Evolutionary conservation across 2,888 invertebrate species (phyloP).

Genomic region (Drosophila parthenogenetica): DNA sequence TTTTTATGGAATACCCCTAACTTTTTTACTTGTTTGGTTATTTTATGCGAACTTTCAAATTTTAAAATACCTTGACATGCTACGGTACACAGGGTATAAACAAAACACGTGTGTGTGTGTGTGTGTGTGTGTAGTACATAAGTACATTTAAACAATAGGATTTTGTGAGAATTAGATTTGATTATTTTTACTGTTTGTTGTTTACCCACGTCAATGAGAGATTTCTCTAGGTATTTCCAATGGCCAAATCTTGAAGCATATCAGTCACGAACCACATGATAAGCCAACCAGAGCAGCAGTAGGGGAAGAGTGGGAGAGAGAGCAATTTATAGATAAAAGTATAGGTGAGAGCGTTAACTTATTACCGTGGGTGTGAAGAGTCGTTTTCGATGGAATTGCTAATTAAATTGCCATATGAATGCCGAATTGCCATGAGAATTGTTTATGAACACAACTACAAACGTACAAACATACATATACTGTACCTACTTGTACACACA

Average conservation of each 20-base stretch:
- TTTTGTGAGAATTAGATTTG: constrained; percentile 51
- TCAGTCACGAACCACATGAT: constrained; percentile 64
- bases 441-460: constrained; percentile 54
- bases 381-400: constrained; percentile 71
- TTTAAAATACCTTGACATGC: constrained; percentile 9
- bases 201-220: constrained; percentile 68
- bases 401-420: constrained; percentile 75
- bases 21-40: neutral
- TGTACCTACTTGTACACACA: neutral
- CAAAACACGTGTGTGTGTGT: neutral
- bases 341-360: constrained; percentile 8
- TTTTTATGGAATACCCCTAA: neutral
- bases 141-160: constrained; percentile 46
- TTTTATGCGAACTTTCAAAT: constrained; percentile 1
- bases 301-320: constrained; percentile 2
- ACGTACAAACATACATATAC: neutral
- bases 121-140: constrained; percentile 11
- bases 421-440: constrained; percentile 63
- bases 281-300: constrained; percentile 21
- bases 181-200: constrained; percentile 48
- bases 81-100: constrained; percentile 15
- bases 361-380: constrained; percentile 19
- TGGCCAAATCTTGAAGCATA: constrained; percentile 48
- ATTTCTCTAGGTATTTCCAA: constrained; percentile 52
- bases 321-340: constrained; percentile 30